These are phyloP conservation scores for Epinotia ramella DNA, from an alignment of 2,888 invertebrate species.

Conservation along the genomic window DNA sequence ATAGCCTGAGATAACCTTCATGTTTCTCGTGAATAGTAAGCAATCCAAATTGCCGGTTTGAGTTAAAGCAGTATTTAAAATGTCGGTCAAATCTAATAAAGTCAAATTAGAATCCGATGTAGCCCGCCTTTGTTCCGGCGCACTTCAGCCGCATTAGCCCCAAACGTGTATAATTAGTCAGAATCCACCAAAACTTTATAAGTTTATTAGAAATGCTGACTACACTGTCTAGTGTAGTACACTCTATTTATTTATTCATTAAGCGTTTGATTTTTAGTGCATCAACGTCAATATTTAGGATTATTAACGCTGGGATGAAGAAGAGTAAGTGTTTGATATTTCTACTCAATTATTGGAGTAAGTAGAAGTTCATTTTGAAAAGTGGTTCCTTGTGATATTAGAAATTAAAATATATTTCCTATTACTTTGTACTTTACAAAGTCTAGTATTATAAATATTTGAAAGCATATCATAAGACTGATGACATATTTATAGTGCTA, in stretches of 20 bases:
- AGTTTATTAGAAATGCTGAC: conserved; percentile 55
- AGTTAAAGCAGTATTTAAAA: conserved; percentile 75
- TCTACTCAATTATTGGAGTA: too few relatives aligned
- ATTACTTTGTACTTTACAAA: too few relatives aligned
- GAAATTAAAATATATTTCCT: too few relatives aligned
- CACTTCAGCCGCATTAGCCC: conserved; percentile 64
- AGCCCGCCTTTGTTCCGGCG: conserved; percentile 58
- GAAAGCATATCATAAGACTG: too few relatives aligned
- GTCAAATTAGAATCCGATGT: conserved; percentile 77
- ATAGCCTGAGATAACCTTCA: conserved; percentile 14
- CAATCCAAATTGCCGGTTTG: conserved; percentile 70
- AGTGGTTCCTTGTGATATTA: too few relatives aligned
- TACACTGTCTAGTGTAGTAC: conserved; percentile 16
- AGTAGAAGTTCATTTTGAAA: too few relatives aligned
- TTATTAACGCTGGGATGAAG: too few relatives aligned
- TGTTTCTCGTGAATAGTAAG: conserved; percentile 55
- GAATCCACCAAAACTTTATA: conserved; percentile 63
- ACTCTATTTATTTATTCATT: background rate
- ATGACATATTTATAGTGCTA: too few relatives aligned
- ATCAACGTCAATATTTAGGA: too few relatives aligned
- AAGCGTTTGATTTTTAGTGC: background rate
- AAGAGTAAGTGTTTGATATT: too few relatives aligned
- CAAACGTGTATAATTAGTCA: conserved; percentile 65
- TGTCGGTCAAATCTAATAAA: conserved; percentile 79
- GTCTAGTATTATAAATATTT: too few relatives aligned